These are phyloP conservation scores for Cranoglanis bouderius DNA, from an alignment of 2,113 vertebrate genomes.

Conservation along the genomic window DNA sequence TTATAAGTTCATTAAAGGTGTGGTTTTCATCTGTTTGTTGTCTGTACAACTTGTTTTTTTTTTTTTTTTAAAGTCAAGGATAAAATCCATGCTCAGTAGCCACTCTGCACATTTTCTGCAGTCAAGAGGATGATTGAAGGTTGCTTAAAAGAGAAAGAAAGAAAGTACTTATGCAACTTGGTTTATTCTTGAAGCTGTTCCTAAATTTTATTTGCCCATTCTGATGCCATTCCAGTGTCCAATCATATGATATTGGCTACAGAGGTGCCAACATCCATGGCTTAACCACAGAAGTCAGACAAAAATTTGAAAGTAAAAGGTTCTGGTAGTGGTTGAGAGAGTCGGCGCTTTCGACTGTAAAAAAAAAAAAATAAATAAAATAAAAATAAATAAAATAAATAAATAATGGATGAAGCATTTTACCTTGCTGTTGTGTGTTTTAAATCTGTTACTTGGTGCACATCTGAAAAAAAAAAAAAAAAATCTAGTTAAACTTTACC, in stretches of 20 bases:
- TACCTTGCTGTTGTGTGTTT: no score
- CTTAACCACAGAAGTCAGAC: no score
- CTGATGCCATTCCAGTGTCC: neutral
- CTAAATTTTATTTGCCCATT: neutral
- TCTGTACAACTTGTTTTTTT: neutral
- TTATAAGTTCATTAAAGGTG: neutral
- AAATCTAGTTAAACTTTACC: neutral
- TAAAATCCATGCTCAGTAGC: neutral
- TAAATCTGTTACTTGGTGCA: no score
- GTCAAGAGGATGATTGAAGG: neutral
- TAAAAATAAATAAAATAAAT: no score
- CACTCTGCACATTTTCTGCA: neutral
- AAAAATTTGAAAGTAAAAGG: no score
- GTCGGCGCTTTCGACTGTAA: no score
- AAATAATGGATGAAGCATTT: no score
- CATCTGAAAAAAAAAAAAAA: neutral
- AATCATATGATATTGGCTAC: neutral
- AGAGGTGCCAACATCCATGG: neutral
- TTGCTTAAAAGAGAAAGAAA: neutral
- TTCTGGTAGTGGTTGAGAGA: no score
- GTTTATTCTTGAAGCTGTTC: neutral
- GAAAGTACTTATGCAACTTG: neutral
- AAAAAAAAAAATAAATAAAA: no score
- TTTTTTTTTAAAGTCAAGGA: neutral
- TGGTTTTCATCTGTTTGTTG: neutral